A percentile compares a stretch with the other conserved stretches of the same genome.
These are phyloP conservation scores for Microcebus murinus DNA, from an alignment of 2,113 vertebrate species.

Conservation along the genomic window DNA sequence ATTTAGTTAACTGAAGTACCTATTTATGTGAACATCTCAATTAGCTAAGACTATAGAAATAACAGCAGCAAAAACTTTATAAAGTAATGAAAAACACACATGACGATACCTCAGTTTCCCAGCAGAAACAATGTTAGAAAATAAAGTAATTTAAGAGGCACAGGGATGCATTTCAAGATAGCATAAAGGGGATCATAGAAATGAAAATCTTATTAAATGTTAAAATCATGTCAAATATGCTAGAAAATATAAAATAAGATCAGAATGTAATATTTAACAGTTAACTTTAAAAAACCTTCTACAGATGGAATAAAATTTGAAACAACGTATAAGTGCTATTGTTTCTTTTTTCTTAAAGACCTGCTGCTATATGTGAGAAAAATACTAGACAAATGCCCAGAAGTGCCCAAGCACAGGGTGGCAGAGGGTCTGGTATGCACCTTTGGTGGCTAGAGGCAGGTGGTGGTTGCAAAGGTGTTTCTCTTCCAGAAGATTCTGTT, in stretches of 20 bases:
- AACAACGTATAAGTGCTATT: too few species aligned
- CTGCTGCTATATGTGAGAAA: not conserved
- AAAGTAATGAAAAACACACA: too few species aligned
- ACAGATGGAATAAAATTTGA: too few species aligned
- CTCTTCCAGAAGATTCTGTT: not conserved
- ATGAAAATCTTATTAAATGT: not conserved
- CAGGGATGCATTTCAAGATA: too few species aligned
- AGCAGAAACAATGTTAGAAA: too few species aligned
- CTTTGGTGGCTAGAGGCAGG: not conserved
- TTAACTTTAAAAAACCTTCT: not conserved
- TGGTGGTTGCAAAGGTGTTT: not conserved
- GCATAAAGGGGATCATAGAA: not conserved
- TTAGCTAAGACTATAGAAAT: too few species aligned
- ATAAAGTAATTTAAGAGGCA: too few species aligned
- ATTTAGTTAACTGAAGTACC: too few species aligned
- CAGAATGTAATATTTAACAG: not conserved
- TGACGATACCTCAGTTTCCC: too few species aligned
- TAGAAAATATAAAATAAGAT: not conserved
- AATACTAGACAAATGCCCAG: not conserved
- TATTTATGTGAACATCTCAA: too few species aligned
- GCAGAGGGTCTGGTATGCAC: not conserved
- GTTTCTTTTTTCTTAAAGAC: not conserved
- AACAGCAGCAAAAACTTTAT: too few species aligned
- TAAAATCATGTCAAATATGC: not conserved
- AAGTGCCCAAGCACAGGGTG: not conserved